Conservation (phyloP, 2,113 vertebrate species). For the Glareola pratincola region DNA sequence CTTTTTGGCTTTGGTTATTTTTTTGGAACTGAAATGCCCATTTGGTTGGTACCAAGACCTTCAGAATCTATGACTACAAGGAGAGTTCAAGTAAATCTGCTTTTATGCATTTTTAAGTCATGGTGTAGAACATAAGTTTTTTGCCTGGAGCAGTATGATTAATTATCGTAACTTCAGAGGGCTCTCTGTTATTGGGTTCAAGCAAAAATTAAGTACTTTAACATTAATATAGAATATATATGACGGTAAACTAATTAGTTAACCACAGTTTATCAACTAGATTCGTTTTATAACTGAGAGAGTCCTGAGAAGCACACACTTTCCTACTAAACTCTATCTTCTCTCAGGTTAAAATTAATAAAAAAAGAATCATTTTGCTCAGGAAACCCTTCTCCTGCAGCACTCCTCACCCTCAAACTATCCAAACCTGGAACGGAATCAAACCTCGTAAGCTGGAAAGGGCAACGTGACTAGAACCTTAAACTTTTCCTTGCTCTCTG, state of each 20-base stretch:
- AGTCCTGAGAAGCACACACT: background rate
- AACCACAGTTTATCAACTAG: background rate
- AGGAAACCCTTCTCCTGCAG: background rate
- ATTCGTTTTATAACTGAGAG: background rate
- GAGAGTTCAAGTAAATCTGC: background rate
- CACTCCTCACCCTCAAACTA: too few relatives aligned
- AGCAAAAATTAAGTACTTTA: background rate
- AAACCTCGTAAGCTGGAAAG: background rate
- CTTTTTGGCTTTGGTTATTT: background rate
- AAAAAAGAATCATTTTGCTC: background rate
- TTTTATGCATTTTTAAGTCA: background rate
- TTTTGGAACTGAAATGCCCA: background rate
- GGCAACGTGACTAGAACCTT: background rate
- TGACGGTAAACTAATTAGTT: background rate
- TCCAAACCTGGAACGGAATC: background rate
- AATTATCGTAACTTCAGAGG: background rate
- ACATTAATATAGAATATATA: background rate
- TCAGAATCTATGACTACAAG: background rate
- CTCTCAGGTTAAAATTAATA: background rate
- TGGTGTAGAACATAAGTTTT: background rate
- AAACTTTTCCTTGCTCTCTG: background rate
- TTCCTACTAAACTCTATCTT: background rate
- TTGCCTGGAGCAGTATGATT: background rate
- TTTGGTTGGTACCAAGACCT: background rate
- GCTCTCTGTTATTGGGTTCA: background rate